Evolutionary conservation across 2,113 vertebrate species (phyloP), one percentile per base, ranked within the genome.

Genomic region (Leptobrachium leishanense): DNA sequence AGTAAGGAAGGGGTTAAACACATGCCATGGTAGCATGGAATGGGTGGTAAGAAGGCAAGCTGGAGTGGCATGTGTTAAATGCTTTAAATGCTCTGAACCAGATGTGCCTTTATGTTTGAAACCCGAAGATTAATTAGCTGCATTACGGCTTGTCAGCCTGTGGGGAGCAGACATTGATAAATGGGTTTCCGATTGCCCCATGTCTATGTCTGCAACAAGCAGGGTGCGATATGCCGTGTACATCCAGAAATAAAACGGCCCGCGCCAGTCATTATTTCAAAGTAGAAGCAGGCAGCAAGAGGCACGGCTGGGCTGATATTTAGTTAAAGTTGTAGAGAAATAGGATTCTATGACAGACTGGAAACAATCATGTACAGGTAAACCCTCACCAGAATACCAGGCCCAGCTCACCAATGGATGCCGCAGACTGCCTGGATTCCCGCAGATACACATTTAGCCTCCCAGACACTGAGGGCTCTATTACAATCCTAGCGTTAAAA

Each of bases 91-190:
- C 12, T 71, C 20, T 63, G 43, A n/a, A 78, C 55, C 68, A 71
- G 55, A 43, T 78, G 68, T 63, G 68, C 67, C 44, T 71, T 76
- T 12, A 8, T 11, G 39, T 66, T 5, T 9, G 7, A 65, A 65
- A 69, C 31, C 3, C 11, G 10, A 70, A 62, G 67, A 77, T 77
- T 71, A 70, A 71, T 78, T 78, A 64, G 43, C 59, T 43, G 5
- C 43, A 78, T 63, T 71, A 71, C 39, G 44, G 76, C 59, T n/a
- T 70, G 55, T 53, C 71, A n/a, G 68, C 71, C 71, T 50, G 68
- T 64, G 57, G 67, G 68, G 71, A 68, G 62, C 55, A 15, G 76
- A 70, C 76, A 41, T 78, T 71, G 76, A 77, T 77, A 54, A 77
- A 77, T 77, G 68, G 54, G 67, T 11, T 71, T 5, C 67, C 10